A percentile compares a stretch with the other conserved stretches of the same genome.
Conservation (phyloP, 2,888 invertebrate species). For the Magallana nippona region DNA sequence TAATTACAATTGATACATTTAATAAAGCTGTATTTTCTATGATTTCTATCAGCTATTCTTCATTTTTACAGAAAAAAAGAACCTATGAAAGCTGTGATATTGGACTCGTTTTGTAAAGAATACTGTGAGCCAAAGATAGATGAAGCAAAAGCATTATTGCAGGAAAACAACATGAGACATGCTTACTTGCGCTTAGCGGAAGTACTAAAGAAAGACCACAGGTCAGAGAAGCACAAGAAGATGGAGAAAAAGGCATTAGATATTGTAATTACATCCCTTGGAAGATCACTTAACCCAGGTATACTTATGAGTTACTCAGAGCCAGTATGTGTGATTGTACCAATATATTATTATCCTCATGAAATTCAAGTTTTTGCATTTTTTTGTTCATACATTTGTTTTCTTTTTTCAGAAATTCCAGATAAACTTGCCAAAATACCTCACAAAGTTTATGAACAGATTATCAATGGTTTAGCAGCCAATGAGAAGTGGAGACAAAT, state of each 20-base stretch:
- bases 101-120: neutral
- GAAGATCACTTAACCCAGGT: conserved; percentile 51
- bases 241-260: conserved; percentile 50
- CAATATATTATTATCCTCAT: too few species aligned
- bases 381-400: too few species aligned
- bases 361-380: too few species aligned
- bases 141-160: neutral
- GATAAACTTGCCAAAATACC: conserved; percentile 54
- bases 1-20: too few species aligned
- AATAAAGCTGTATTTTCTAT: too few species aligned
- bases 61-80: neutral
- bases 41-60: too few species aligned
- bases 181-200: conserved; percentile 51
- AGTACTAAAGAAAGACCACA: conserved; percentile 53
- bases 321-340: too few species aligned
- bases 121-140: conserved; percentile 17
- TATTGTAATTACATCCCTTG: conserved; percentile 48
- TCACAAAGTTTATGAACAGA: conserved; percentile 49
- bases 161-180: conserved; percentile 25
- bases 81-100: neutral
- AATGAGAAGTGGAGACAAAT: conserved; percentile 63
- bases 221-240: conserved; percentile 46
- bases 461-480: conserved; percentile 57
- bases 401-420: conserved; percentile 61
- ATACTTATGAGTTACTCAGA: neutral